phyloP scores from a whole-genome alignment of 2,888 invertebrate species.

The Tholera decimalis region DNA sequence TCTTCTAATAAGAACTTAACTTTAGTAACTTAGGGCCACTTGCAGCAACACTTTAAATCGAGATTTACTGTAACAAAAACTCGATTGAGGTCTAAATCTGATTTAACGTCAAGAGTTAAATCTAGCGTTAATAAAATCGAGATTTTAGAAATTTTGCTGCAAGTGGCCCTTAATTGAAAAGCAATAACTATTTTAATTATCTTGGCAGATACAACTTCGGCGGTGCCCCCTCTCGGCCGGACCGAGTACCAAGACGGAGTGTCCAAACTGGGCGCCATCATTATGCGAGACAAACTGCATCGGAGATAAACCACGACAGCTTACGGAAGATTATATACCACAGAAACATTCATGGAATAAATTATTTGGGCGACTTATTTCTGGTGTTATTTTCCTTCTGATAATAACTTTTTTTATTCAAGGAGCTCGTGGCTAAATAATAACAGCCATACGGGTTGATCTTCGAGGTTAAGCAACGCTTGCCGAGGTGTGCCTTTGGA shows the following conservation, averaged over 20 bases:
- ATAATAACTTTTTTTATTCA: background rate
- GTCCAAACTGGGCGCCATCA: constrained; percentile 91
- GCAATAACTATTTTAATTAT: background rate
- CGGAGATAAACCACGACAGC: constrained; percentile 67
- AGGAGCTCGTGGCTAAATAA: too few species aligned
- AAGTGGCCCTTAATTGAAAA: background rate
- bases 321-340: background rate
- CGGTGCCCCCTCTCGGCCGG: constrained; percentile 87
- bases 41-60: too few species aligned
- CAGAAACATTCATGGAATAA: constrained; percentile 29
- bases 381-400: constrained; percentile 5
- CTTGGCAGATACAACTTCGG: constrained; percentile 82
- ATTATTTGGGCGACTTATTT: constrained; percentile 10
- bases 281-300: constrained; percentile 92
- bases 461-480: too few species aligned
- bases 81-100: too few species aligned
- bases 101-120: too few species aligned
- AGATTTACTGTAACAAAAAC: too few species aligned
- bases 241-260: constrained; percentile 93
- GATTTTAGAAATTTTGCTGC: too few species aligned
- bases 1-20: too few species aligned
- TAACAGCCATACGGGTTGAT: too few species aligned
- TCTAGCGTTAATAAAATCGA: too few species aligned
- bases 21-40: too few species aligned
- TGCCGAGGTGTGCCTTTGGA: too few species aligned